phyloP scores from a whole-genome alignment of 1,140 invertebrate genomes.

The Carposina sasakii region DNA sequence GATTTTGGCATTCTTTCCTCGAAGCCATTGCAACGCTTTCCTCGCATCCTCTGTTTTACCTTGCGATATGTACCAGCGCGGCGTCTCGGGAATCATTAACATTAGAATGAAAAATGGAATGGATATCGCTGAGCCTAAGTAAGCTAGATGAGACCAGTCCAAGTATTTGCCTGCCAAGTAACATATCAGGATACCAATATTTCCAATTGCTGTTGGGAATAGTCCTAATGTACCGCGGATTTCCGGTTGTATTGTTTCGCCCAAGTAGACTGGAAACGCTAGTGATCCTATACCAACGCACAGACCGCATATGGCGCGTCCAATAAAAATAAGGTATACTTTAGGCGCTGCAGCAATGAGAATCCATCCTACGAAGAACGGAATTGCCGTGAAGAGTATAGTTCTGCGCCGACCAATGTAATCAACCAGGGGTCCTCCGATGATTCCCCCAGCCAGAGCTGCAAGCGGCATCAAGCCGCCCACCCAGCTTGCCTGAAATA shows the following conservation, averaged over 20 bases:
- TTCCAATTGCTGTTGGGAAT: slow-evolving; percentile 91
- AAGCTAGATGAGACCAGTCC: slow-evolving; percentile 86
- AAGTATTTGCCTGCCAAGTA: slow-evolving; percentile 84
- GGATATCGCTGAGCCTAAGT: slow-evolving; percentile 82
- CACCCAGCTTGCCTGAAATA: slow-evolving; percentile 88
- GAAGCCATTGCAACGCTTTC: slow-evolving; percentile 84
- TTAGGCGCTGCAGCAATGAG: slow-evolving; percentile 82
- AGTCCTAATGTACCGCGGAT: slow-evolving; percentile 90
- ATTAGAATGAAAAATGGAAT: slow-evolving; percentile 84
- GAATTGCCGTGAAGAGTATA: slow-evolving; percentile 84
- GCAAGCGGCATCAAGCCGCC: slow-evolving; percentile 91
- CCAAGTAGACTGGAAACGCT: slow-evolving; percentile 91
- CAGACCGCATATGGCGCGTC: slow-evolving; percentile 86
- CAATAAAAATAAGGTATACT: slow-evolving; percentile 80
- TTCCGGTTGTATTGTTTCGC: slow-evolving; percentile 92
- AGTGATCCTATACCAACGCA: slow-evolving; percentile 90
- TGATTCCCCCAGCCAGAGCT: slow-evolving; percentile 86
- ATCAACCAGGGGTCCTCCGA: slow-evolving; percentile 91
- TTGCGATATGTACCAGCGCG: slow-evolving; percentile 88
- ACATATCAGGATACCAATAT: slow-evolving; percentile 87
- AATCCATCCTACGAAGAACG: slow-evolving; percentile 89
- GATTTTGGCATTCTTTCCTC: slow-evolving; percentile 85
- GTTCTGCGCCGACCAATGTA: slow-evolving; percentile 88
- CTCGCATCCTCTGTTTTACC: slow-evolving; percentile 81
- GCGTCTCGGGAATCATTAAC: slow-evolving; percentile 92